Conservation (phyloP, 2,113 vertebrate species). For the Gavia stellata region DNA sequence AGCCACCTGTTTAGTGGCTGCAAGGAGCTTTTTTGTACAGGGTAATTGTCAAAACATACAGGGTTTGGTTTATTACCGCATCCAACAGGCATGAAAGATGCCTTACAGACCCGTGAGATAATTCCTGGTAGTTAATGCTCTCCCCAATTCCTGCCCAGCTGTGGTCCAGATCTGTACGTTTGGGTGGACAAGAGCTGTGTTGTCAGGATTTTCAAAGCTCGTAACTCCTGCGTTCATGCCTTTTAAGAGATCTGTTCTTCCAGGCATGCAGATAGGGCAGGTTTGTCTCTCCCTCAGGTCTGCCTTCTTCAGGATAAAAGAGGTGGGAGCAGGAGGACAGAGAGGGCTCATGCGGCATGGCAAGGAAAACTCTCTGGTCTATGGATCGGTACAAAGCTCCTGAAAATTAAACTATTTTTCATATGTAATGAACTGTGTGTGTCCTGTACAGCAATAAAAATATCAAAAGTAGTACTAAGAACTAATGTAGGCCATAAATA, state of each 20-base stretch:
- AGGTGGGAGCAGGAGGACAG: neutral
- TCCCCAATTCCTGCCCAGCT: neutral
- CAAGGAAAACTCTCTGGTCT: neutral
- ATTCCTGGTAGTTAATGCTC: neutral
- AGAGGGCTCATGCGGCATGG: neutral
- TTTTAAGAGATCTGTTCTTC: neutral
- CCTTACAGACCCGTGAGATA: neutral
- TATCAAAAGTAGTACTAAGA: slow-evolving; percentile 55
- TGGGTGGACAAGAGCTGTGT: neutral
- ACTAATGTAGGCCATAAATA: slow-evolving; percentile 57
- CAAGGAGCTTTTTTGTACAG: neutral
- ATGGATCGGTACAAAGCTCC: neutral
- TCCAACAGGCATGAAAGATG: neutral
- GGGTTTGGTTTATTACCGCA: neutral
- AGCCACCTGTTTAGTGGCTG: fast-evolving
- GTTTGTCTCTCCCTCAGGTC: neutral
- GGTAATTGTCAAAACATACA: neutral
- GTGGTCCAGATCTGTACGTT: neutral
- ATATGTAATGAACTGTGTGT: slow-evolving; percentile 42
- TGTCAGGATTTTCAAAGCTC: neutral
- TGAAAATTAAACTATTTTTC: slow-evolving; percentile 65
- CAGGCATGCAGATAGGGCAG: neutral
- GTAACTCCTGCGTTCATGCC: fast-evolving
- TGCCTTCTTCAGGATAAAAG: neutral
- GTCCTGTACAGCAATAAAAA: slow-evolving; percentile 39